Evolutionary conservation across 2,113 vertebrate genomes (phyloP).

Genomic region (Piprites chloris): DNA sequence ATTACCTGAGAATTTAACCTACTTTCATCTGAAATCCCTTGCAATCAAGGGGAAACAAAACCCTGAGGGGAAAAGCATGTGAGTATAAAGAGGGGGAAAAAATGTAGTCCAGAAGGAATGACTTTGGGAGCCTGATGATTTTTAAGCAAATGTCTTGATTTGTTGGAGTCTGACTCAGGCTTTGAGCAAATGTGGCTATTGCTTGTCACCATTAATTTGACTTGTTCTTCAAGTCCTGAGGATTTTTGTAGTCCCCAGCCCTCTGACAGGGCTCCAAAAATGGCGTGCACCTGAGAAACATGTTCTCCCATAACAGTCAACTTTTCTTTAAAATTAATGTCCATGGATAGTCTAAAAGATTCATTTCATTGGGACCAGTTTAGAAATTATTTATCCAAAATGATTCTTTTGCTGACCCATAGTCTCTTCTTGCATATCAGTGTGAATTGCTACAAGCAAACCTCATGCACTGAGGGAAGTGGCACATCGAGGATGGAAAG

Average conservation of each 20-base stretch:
- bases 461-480: neutral
- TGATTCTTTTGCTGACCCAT: fast-evolving
- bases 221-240: neutral
- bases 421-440: neutral
- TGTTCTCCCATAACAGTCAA: neutral
- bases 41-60: neutral
- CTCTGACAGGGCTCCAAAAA: neutral
- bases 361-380: neutral
- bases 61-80: neutral
- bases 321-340: neutral
- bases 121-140: neutral
- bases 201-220: neutral
- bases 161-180: neutral
- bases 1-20: neutral
- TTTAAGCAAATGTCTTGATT: neutral
- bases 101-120: neutral
- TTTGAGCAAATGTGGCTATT: neutral
- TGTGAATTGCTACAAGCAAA: fast-evolving
- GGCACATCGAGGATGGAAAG: fast-evolving
- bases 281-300: neutral
- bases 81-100: neutral
- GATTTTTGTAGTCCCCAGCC: neutral
- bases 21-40: neutral
- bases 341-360: fast-evolving
- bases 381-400: neutral